A percentile compares a stretch with the other conserved stretches of the same genome.
phyloP scores from a whole-genome alignment of 2,888 invertebrate genomes.

The Macrophya annulata region DNA sequence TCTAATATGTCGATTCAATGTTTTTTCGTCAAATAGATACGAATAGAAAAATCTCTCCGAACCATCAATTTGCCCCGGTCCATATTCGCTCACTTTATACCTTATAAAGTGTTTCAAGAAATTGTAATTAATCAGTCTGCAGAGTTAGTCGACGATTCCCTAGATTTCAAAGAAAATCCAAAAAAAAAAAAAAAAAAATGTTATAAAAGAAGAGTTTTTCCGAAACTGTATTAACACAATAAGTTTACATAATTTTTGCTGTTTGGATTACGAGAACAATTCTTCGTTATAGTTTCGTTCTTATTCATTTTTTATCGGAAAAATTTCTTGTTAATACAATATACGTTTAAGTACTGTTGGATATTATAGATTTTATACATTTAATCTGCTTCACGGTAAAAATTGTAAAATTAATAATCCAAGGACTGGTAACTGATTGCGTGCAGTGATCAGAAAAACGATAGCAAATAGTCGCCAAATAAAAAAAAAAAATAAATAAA shows the following conservation, averaged over 20 bases:
- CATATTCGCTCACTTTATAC: too few relatives aligned
- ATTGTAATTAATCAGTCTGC: too few relatives aligned
- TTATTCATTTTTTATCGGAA: neutral
- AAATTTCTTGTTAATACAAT: neutral
- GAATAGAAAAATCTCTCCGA: too few relatives aligned
- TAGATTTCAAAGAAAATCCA: too few relatives aligned
- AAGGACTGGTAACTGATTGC: neutral
- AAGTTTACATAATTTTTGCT: neutral
- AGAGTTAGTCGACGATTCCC: too few relatives aligned
- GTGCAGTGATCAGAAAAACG: constrained; percentile 1
- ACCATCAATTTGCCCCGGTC: too few relatives aligned
- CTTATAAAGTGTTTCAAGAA: too few relatives aligned
- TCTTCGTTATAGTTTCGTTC: neutral
- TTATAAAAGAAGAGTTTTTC: too few relatives aligned
- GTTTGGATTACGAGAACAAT: neutral
- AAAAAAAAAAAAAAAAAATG: too few relatives aligned
- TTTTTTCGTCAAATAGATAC: too few relatives aligned
- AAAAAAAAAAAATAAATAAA: neutral
- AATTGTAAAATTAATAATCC: neutral
- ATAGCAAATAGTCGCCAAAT: neutral
- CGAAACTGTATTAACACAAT: neutral
- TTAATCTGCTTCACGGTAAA: neutral
- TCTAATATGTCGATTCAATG: too few relatives aligned
- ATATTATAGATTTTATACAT: neutral
- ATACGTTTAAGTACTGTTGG: neutral